Conservation (phyloP, 2,888 invertebrate species). For the Dermolepida albohirtum region DNA sequence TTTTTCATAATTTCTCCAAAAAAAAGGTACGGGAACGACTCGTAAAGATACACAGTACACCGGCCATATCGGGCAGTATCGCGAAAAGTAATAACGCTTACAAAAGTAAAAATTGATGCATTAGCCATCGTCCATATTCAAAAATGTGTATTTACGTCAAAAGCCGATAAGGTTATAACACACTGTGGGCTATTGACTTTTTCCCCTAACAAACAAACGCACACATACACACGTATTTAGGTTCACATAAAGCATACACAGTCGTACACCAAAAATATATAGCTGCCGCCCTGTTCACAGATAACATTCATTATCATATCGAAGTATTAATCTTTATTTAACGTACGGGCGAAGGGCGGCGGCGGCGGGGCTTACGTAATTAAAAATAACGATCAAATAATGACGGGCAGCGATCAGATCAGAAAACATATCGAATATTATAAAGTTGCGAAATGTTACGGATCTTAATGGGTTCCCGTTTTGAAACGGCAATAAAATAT, state of each 20-base stretch:
- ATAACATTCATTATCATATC: conserved; percentile 38
- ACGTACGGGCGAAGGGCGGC: too few species aligned
- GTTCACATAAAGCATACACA: not conserved
- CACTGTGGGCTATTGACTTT: conserved; percentile 21
- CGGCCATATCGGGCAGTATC: too few species aligned
- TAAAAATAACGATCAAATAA: conserved; percentile 39
- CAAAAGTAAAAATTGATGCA: conserved; percentile 22
- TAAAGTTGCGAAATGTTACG: conserved; percentile 36
- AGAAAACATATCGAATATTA: conserved; percentile 27
- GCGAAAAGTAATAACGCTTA: conserved; percentile 4
- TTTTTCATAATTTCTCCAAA: too few species aligned
- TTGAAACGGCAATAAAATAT: conserved; percentile 34
- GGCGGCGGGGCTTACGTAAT: conserved; percentile 16
- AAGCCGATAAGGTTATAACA: conserved; percentile 25
- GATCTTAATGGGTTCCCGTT: conserved; percentile 22
- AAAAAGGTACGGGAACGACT: too few species aligned
- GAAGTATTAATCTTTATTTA: conserved; percentile 36
- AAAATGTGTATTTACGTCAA: conserved; percentile 7
- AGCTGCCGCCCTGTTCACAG: conserved; percentile 10
- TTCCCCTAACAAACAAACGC: conserved; percentile 1
- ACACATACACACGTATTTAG: conserved; percentile 5
- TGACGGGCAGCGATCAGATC: conserved; percentile 28
- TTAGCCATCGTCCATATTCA: conserved; percentile 13
- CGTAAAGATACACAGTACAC: too few species aligned
- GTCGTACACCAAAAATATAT: not conserved